Base-by-base conservation (phyloP, 2,797 vertebrate genomes). In the Potorous gilbertii region DNA sequence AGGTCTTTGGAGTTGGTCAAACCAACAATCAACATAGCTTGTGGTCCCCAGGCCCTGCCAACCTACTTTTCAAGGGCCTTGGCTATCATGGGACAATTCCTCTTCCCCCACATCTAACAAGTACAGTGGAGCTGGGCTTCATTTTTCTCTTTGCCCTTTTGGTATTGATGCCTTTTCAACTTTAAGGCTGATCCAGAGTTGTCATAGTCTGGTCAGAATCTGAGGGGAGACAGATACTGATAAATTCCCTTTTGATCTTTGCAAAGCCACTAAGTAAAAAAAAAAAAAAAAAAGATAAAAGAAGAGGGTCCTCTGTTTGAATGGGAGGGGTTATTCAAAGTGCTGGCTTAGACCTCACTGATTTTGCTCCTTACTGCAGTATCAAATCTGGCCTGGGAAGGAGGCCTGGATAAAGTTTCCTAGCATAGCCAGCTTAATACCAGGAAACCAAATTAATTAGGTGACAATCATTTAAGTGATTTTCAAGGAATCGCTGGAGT, bases 211-310 rank as follows among this genome's bases (percentile, higher is more conserved):
- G 98, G 97, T 97, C 98, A 98, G 96, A 98, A 94, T 97, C 97
- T 98, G 98, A 98, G 98, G 98, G 96, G 97, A 99, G 98, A 98
- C 98, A 98, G 98, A 98, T 98, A 98, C 98, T 98, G 98, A 99
- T 98, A 98, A 98, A 97, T 98, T 98, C 96, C 95, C 98, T 98
- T 99, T 99, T 99, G 98, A 99, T 99, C 98, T 98, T 95, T 98
- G 97, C 96, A 98, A 97, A 98, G 98, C 92, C 94, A 96, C 97
- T 98, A 97, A 89, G 96, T 96, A 92, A 95, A 95, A 95, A 97
- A 98, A 95, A 97, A 27, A 56, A 54, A 95, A 66, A 95, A 96
- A 95, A 92, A 81, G 93, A 92, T 54, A 12, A 3, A 31, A 90
- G 93, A 94, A 96, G 90, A 91, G 94, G 95, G 62, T 96, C 95